Percentiles rank a stretch among this genome's conserved stretches.
Evolutionary conservation across 2,113 vertebrate species (phyloP).

Genomic region (Gopherus evgoodei): DNA sequence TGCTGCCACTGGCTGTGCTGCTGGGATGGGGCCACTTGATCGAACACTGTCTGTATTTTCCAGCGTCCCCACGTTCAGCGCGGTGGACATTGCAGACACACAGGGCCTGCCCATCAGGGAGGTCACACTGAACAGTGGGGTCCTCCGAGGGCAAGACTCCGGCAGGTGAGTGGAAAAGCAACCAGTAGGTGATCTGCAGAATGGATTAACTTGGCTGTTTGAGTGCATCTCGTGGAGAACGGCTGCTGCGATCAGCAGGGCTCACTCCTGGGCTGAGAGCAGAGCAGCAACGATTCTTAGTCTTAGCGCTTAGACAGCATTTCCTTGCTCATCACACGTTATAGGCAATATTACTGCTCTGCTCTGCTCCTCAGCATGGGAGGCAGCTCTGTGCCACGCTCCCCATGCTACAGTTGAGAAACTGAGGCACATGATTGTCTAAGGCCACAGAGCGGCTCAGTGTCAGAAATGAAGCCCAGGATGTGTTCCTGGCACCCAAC

Average conservation of each 20-base stretch:
- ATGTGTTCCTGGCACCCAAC: not conserved
- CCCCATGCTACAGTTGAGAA: not conserved
- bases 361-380: not conserved
- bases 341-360: not conserved
- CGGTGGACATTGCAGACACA: not conserved
- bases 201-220: too few relatives aligned
- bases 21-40: fast-evolving
- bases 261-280: not conserved
- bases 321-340: not conserved
- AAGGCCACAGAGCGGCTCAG: not conserved
- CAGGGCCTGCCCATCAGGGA: slow-evolving; percentile 45
- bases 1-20: too few relatives aligned
- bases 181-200: not conserved
- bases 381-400: not conserved
- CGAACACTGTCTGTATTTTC: not conserved
- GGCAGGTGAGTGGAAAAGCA: slow-evolving; percentile 65
- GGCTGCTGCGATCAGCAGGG: not conserved
- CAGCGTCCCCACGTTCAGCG: slow-evolving; percentile 67
- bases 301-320: too few relatives aligned
- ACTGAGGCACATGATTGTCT: not conserved
- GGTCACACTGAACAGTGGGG: slow-evolving; percentile 30
- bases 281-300: not conserved
- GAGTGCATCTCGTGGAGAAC: not conserved
- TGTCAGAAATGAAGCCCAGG: not conserved
- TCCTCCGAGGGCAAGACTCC: slow-evolving; percentile 39